A percentile compares a stretch with the other conserved stretches of the same genome.
phyloP scores from a whole-genome alignment of 2,888 invertebrate species.

The Elmis aenea region DNA sequence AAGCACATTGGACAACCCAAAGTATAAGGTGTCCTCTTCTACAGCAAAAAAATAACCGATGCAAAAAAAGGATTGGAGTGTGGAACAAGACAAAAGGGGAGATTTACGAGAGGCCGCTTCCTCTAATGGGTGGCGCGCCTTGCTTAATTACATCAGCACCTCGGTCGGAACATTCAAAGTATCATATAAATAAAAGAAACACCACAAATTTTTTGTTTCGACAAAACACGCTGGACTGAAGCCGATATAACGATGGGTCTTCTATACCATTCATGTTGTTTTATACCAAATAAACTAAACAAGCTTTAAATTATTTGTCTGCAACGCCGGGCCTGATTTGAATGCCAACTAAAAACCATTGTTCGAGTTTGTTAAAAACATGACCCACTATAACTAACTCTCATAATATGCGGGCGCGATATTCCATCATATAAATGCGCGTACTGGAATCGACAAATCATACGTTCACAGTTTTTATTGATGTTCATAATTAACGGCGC shows the following conservation, averaged over 20 bases:
- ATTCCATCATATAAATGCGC: no score
- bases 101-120: constrained; percentile 44
- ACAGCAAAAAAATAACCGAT: constrained; percentile 21
- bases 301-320: constrained; percentile 38
- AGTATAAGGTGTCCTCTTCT: constrained; percentile 28
- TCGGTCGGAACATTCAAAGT: constrained; percentile 45
- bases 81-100: constrained; percentile 39
- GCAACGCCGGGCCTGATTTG: constrained; percentile 24
- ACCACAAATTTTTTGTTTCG: constrained; percentile 36
- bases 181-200: constrained; percentile 44
- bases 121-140: constrained; percentile 46
- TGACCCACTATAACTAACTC: no score
- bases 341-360: constrained; percentile 16
- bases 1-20: constrained; percentile 42
- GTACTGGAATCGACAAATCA: no score
- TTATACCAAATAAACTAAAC: constrained; percentile 33
- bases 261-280: constrained; percentile 27
- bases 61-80: constrained; percentile 35
- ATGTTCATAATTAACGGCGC: no score
- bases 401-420: no score
- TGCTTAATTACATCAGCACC: constrained; percentile 47
- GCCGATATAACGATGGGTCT: constrained; percentile 26
- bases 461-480: no score
- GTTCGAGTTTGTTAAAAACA: constrained; percentile 11
- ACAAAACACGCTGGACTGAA: constrained; percentile 25